Percentiles rank a stretch among this genome's conserved stretches.
phyloP scores from a whole-genome alignment of 2,888 invertebrate species.

The Parascotia fuliginaria region DNA sequence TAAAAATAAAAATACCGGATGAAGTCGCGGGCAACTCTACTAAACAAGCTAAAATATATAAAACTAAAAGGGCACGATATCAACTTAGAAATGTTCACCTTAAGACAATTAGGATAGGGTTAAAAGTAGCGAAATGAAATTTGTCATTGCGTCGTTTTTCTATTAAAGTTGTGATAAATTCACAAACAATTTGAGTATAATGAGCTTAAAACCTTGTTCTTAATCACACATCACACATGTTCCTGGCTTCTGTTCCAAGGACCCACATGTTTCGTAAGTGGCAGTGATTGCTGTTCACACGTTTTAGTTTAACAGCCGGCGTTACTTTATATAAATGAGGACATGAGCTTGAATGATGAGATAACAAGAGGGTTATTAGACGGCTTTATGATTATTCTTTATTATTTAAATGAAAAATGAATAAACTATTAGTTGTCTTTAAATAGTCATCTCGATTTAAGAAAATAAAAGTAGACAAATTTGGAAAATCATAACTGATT shows the following conservation, averaged over 20 bases:
- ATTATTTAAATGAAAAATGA: slow-evolving; percentile 18
- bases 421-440: slow-evolving; percentile 11
- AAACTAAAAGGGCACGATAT: too few relatives aligned
- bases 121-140: too few relatives aligned
- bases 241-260: background rate
- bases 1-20: too few relatives aligned
- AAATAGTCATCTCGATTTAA: too few relatives aligned
- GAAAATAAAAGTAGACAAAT: too few relatives aligned
- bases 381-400: slow-evolving; percentile 27
- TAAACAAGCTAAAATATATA: too few relatives aligned
- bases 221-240: slow-evolving; percentile 9
- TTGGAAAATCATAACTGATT: too few relatives aligned
- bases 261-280: slow-evolving; percentile 35
- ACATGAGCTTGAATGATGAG: slow-evolving; percentile 39
- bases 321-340: slow-evolving; percentile 50
- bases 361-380: slow-evolving; percentile 34
- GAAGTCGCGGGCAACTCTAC: too few relatives aligned
- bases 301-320: slow-evolving; percentile 28
- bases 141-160: too few relatives aligned
- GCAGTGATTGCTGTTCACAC: slow-evolving; percentile 59
- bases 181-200: background rate
- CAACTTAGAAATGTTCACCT: too few relatives aligned
- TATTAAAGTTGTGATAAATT: too few relatives aligned
- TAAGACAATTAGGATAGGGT: too few relatives aligned
- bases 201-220: background rate